Conservation (phyloP, 2,888 invertebrate genomes). For the Bugulina stolonifera region DNA sequence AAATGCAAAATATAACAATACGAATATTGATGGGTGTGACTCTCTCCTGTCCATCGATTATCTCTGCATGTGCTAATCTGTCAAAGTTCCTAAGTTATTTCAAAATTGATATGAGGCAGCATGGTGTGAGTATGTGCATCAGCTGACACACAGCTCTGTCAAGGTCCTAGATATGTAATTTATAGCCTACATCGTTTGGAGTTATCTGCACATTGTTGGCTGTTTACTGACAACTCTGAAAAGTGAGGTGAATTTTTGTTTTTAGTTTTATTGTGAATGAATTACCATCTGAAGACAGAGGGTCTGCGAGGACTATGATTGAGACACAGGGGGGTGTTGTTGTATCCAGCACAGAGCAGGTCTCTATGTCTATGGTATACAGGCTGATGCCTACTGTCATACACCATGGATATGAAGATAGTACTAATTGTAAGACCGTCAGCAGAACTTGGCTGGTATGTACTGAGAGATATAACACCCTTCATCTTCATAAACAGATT, state of each 20-base stretch:
- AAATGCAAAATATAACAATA: too few species aligned
- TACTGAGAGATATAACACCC: too few species aligned
- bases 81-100: too few species aligned
- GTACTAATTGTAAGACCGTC: not conserved
- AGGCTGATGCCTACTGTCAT: not conserved
- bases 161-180: too few species aligned
- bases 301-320: not conserved
- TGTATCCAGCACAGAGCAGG: not conserved
- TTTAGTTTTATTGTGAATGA: not conserved
- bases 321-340: not conserved
- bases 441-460: constrained; percentile 13
- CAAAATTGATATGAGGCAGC: too few species aligned
- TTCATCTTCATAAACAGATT: too few species aligned
- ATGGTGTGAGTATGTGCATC: too few species aligned
- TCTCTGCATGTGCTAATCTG: too few species aligned
- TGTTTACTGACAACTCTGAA: not conserved
- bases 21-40: too few species aligned
- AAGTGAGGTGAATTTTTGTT: not conserved
- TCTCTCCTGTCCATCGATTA: too few species aligned
- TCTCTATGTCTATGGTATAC: not conserved
- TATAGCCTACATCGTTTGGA: not conserved
- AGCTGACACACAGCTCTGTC: too few species aligned
- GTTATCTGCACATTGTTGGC: not conserved
- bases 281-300: not conserved
- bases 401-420: not conserved